Evolutionary conservation across 2,113 vertebrate genomes (phyloP).

Genomic region (Machaerirhynchus nigripectus): DNA sequence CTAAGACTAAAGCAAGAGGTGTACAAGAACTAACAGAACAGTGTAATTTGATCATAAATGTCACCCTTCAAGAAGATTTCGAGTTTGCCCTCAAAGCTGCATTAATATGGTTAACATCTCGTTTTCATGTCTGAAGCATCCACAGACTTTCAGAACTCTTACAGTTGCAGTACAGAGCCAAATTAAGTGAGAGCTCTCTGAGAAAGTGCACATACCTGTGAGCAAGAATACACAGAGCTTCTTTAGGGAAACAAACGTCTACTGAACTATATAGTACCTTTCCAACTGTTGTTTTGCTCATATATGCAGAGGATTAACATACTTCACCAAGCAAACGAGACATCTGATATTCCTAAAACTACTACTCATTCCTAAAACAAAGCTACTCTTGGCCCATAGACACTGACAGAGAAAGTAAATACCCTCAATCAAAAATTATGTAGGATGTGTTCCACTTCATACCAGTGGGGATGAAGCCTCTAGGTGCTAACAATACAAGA

Average conservation of each 20-base stretch:
- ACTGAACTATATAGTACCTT: background rate
- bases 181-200: background rate
- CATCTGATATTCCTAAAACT: background rate
- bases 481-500: slow-evolving; percentile 62
- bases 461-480: slow-evolving; percentile 21
- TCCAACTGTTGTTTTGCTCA: background rate
- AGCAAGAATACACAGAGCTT: background rate
- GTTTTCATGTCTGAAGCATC: background rate
- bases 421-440: background rate
- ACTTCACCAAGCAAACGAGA: background rate
- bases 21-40: background rate
- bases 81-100: background rate
- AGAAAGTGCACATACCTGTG: background rate
- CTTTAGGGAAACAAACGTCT: background rate
- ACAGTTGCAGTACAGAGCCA: background rate
- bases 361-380: background rate
- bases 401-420: background rate
- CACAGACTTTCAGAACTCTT: background rate
- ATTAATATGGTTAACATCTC: background rate
- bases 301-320: background rate
- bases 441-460: background rate
- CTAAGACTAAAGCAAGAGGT: background rate
- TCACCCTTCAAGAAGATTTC: background rate
- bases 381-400: background rate
- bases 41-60: background rate